A percentile compares a stretch with the other conserved stretches of the same genome.
Conservation (phyloP, 2,113 vertebrate species). For the Melanerpes aurifrons region DNA sequence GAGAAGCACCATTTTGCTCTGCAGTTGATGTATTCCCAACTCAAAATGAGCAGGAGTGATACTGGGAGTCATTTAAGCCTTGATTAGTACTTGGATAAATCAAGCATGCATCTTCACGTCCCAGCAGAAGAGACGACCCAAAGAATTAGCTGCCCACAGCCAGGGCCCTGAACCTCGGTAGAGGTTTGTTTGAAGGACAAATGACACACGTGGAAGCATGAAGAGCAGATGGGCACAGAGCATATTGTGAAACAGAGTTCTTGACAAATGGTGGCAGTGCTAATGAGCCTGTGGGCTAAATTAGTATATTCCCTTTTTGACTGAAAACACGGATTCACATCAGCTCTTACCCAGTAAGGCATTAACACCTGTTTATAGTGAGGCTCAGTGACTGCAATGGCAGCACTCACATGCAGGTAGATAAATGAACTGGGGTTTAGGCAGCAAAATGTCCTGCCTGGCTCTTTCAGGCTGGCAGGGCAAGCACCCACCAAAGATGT, state of each 20-base stretch:
- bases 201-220: background rate
- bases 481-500: background rate
- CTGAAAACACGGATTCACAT: background rate
- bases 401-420: background rate
- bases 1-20: constrained; percentile 57
- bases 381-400: background rate
- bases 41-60: constrained; percentile 15
- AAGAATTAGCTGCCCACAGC: background rate
- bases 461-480: background rate
- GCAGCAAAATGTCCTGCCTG: background rate
- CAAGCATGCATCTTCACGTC: background rate
- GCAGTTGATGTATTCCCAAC: constrained; percentile 31
- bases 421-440: background rate
- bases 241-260: background rate
- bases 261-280: background rate
- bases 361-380: background rate
- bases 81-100: constrained; percentile 46
- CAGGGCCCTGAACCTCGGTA: background rate
- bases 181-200: background rate
- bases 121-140: background rate
- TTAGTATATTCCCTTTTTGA: background rate
- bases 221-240: background rate
- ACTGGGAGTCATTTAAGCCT: constrained; percentile 39
- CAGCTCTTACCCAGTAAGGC: background rate
- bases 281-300: constrained; percentile 1